Evolutionary conservation across 2,888 invertebrate species (phyloP).

Genomic region (Ectropis crepuscularia): DNA sequence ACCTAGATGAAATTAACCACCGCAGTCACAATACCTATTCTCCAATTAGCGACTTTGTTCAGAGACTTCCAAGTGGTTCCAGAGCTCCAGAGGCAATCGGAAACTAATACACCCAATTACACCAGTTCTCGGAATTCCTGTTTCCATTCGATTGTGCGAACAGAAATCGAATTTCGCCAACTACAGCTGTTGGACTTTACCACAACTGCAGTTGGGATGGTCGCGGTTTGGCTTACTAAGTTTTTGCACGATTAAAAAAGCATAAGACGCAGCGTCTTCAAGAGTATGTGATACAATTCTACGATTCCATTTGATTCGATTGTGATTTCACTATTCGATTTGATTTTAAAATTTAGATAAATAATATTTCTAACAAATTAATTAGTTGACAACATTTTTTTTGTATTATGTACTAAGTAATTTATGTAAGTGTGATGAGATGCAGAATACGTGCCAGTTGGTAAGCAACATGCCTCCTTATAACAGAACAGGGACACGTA

Average conservation of each 20-base stretch:
- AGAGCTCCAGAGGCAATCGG: conserved; percentile 16
- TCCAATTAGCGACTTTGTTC: conserved; percentile 25
- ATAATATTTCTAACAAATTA: no score
- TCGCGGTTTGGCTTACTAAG: not conserved
- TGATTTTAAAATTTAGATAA: no score
- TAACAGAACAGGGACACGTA: no score
- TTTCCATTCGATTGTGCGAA: conserved; percentile 25
- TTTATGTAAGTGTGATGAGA: no score
- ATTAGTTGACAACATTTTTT: no score
- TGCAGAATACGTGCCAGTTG: no score
- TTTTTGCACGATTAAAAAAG: not conserved
- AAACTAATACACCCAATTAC: conserved; percentile 35
- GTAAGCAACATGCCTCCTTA: no score
- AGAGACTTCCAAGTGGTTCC: conserved; percentile 7
- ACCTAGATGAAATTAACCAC: not conserved
- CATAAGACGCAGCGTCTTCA: no score
- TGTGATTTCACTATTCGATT: no score
- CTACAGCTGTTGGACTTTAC: conserved; percentile 12
- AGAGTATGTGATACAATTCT: no score
- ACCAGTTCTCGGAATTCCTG: conserved; percentile 21
- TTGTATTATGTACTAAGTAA: no score
- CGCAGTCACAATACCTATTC: not conserved
- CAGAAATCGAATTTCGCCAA: conserved; percentile 23
- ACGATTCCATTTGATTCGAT: no score
- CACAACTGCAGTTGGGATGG: conserved; percentile 3